Evolutionary conservation across 1,140 invertebrate genomes (phyloP), one percentile per base, ranked within the genome.

Genomic region (Xylocopa sonorina): DNA sequence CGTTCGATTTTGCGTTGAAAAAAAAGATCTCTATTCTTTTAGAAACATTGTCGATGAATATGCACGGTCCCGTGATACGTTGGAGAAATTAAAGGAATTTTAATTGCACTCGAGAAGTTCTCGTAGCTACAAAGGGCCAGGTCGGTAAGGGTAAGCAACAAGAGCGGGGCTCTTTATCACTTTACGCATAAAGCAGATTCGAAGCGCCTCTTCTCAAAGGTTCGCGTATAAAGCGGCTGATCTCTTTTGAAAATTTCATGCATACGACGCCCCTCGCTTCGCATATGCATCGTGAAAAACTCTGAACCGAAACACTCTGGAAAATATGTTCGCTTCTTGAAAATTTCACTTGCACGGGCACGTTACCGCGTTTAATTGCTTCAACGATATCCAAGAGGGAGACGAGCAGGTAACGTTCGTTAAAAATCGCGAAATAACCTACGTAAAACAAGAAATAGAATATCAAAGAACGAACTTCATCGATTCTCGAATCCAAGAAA

Each of bases 301-400:
- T 41, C 24, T n/a, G n/a, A n/a, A 38, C 41, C 24, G 5, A 69
- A 60, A 38, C 64, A 18, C 32, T 69, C n/a, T 32, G 55, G 16
- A 41, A 60, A 60, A 67, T 29, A 41, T n/a, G 10, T 43, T 50
- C 27, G 18, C 6, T 29, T 0, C n/a, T n/a, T 10, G 34, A 18
- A 29, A 66, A 46, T 12, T 29, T 18, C 12, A 43, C 46, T 46
- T 53, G n/a, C 60, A 21, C 38, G 29, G n/a, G 24, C 27, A 5
- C 29, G 46, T 43, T 60, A 73, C 29, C 69, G n/a, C n/a, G 51
- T n/a, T 67, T 67, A 55, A 67, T 67, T 67, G 27, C 34, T 67
- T 41, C 21, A 38, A 2, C 9, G 38, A 43, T 29, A 24, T 34
- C 50, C 21, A 43, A 55, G 41, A 41, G 51, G 18, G 60, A 46